Conservation (phyloP, 1,140 invertebrate genomes). For the Coenobita brevimanus region DNA sequence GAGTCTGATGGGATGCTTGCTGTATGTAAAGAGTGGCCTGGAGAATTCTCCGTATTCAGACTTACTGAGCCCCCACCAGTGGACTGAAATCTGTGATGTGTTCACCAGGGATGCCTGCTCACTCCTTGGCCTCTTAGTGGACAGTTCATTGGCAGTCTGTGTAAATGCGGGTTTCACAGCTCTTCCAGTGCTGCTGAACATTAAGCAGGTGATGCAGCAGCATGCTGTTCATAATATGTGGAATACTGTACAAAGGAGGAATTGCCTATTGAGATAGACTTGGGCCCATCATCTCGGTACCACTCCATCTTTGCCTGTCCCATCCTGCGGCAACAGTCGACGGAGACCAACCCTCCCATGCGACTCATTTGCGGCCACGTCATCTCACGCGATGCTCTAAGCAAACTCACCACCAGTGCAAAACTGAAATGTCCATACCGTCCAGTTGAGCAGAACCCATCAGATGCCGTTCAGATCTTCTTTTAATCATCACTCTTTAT, state of each 20-base stretch:
- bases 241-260: constrained; percentile 97
- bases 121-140: constrained; percentile 90
- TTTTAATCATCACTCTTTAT: constrained; percentile 78
- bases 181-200: constrained; percentile 93
- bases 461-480: constrained; percentile 92
- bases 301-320: constrained; percentile 99
- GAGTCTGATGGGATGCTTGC: constrained; percentile 89
- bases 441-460: constrained; percentile 94
- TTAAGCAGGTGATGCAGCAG: constrained; percentile 96
- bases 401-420: constrained; percentile 91
- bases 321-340: constrained; percentile 96
- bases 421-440: constrained; percentile 99
- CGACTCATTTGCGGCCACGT: constrained; percentile 97
- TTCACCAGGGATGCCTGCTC: constrained; percentile 95
- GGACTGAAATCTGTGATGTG: constrained; percentile 90
- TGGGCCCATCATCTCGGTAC: constrained; percentile 89
- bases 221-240: constrained; percentile 95
- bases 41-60: constrained; percentile 87
- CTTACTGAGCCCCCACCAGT: constrained; percentile 85
- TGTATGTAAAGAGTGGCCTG: constrained; percentile 87
- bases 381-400: constrained; percentile 97
- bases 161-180: constrained; percentile 95
- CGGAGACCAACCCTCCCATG: constrained; percentile 97
- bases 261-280: constrained; percentile 94
- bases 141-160: constrained; percentile 83